Base-by-base conservation (phyloP, 2,797 vertebrate species). In the Phylloscopus collybita region DNA sequence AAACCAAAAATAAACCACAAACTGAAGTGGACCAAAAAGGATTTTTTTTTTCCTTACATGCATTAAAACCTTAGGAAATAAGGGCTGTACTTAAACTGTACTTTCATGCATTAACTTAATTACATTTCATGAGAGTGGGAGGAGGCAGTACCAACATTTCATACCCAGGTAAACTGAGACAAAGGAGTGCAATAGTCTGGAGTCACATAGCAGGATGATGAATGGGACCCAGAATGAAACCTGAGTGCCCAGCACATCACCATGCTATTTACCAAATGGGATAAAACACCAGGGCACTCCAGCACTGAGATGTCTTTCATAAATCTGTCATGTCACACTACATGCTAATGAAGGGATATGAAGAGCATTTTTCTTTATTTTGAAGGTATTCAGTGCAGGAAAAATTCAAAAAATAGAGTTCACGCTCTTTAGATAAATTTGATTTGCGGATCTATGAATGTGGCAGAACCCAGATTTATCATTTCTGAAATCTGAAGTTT, bases 341-440 rank as follows among this genome's bases (percentile, higher is more conserved):
- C 88, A 88, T 90, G 94, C 88, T 95, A 93, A 96, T 76, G 86
- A 95, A 94, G 83, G 86, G 20, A 92, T 73, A 94, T 90, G 80
- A 93, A 94, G 67, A 80, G 61, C 83, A 93, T 93, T 91, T 92
- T 90, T 96, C 94, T 94, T 92, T 88, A 75, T 93, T 96, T 95
- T 78, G 47, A 57, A 78, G 54, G 20, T 80, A 84, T 93, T 90
- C 80, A 69, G 66, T 21, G 40, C 56, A 94, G 80, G 78, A 84
- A 93, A 88, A 86, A 51, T 90, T 91, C 0, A 65, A 92, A 95
- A 92, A 80, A 60, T 17, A 64, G 73, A 93, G 91, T 87, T 94
- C 53, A 90, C 0, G 10, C 53, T 84, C 90, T 82, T 82, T 8
- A 76, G 78, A 79, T 70, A 82, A 87, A 90, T 82, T 51, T 5